Evolutionary conservation across 2,888 invertebrate species (phyloP), one percentile per base, ranked within the genome.

Genomic region (Xylocampa areola): DNA sequence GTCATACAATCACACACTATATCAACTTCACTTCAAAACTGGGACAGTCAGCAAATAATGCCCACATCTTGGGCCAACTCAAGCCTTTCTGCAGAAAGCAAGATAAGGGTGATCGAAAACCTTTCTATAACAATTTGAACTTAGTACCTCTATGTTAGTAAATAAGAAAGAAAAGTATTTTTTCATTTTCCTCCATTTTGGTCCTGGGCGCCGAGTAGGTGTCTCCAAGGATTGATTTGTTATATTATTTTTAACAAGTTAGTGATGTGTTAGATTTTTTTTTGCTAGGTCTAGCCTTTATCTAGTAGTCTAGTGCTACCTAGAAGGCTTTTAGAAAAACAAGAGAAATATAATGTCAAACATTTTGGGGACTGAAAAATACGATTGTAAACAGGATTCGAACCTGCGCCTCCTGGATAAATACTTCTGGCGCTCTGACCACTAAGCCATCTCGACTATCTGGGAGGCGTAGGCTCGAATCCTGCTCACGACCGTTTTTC

Each of bases 91-190:
- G 67, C 69, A 53, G 50, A 25, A 36, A n/a, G 13, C 0, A n/a
- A 50, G 71, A 76, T 76, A 76, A 68, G 68, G 35, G 37, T 60
- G 73, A 73, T 76, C 69, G 66, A 71, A 29, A 29, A 71, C 59
- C 39, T 48, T 48, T 50, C 25, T 33, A 45, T 49, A 49, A 48
- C 39, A 62, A 49, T 49, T 53, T 36, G 44, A 49, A 40, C 51
- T 39, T 10, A 27, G 17, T 39, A 35, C 61, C 36, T 62, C 29
- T 16, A 53, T 68, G 40, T 53, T 36, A 44, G 40, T 45, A 62
- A 65, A 65, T 65, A 65, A 53, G 36, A 40, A 11, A 41, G 14
- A 45, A 36, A 47, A 33, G 13, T 6, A 36, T 23, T 65, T 53
- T 64, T 53, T 49, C 45, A 48, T 64, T 68, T 68, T 27, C 23